phyloP scores from a whole-genome alignment of 2,113 vertebrate species.

The Oreocharis arfaki region DNA sequence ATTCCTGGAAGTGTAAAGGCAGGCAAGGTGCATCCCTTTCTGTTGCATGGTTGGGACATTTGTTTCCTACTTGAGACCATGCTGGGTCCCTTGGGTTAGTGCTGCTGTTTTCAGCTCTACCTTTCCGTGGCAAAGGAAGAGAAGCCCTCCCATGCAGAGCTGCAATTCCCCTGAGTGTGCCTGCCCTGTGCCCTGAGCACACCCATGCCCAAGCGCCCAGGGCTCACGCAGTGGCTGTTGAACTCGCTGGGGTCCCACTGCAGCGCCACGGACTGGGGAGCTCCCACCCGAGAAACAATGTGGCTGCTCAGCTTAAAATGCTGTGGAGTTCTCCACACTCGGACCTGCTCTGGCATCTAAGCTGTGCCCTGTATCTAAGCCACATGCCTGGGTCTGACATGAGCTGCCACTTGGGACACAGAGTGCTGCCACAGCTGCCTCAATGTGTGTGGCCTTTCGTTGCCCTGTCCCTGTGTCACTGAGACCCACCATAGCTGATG shows the following conservation, averaged over 20 bases:
- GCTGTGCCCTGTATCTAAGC: too few species aligned
- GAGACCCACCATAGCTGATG: not conserved
- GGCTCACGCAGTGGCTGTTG: not conserved
- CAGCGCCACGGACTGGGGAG: too few species aligned
- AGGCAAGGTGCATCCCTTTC: too few species aligned
- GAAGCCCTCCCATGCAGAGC: not conserved
- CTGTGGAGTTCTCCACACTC: not conserved
- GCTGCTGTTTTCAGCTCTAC: not conserved
- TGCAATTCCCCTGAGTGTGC: not conserved
- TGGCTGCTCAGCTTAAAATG: not conserved
- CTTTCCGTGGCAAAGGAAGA: not conserved
- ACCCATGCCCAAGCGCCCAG: rapidly evolving
- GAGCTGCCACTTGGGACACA: too few species aligned
- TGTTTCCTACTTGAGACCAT: too few species aligned
- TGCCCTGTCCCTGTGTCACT: not conserved
- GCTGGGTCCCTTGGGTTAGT: not conserved
- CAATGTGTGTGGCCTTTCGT: not conserved
- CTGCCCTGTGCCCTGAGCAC: too few species aligned
- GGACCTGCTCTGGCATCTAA: rapidly evolving
- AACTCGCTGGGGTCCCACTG: too few species aligned
- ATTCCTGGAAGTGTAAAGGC: not conserved
- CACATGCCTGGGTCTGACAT: rapidly evolving
- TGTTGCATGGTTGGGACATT: not conserved
- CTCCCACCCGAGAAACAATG: not conserved
- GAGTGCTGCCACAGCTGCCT: not conserved